These are phyloP conservation scores for Spondyliosoma cantharus DNA, from an alignment of 2,797 vertebrate genomes.

Conservation along the genomic window DNA sequence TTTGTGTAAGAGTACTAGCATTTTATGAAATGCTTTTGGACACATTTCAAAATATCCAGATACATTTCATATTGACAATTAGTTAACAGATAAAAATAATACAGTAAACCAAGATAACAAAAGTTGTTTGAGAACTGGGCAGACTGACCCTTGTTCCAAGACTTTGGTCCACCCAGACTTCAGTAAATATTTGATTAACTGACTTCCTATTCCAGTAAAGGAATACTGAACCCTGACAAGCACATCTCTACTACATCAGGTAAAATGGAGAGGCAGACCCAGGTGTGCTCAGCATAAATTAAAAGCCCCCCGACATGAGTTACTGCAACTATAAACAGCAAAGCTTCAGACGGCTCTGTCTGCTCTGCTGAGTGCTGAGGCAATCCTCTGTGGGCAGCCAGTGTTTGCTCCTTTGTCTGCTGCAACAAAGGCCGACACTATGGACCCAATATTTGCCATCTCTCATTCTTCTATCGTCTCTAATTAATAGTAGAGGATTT, in stretches of 20 bases:
- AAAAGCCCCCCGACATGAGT: conserved; percentile 1
- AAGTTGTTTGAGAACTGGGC: conserved; percentile 38
- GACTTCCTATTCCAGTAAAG: conserved; percentile 38
- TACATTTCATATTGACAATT: too few species aligned
- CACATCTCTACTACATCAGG: background rate
- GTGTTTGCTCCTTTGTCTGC: conserved; percentile 57
- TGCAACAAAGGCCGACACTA: conserved; percentile 62
- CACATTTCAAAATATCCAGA: too few species aligned
- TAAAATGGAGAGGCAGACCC: background rate
- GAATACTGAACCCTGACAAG: background rate
- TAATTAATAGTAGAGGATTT: conserved; percentile 70
- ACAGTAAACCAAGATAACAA: conserved; percentile 7
- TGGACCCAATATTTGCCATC: conserved; percentile 51
- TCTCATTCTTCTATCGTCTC: conserved; percentile 51
- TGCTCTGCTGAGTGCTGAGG: conserved; percentile 32
- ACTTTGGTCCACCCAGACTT: conserved; percentile 61
- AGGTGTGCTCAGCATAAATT: background rate
- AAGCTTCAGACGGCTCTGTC: conserved; percentile 39
- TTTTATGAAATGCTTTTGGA: too few species aligned
- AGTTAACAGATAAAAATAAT: conserved; percentile 14
- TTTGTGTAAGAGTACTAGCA: too few species aligned
- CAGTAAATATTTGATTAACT: conserved; percentile 53
- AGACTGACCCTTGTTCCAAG: conserved; percentile 32
- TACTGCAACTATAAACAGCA: conserved; percentile 27
- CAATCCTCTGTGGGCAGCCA: conserved; percentile 33